phyloP scores from a whole-genome alignment of 1,140 invertebrate species.

The Tetramorium alpestre region DNA sequence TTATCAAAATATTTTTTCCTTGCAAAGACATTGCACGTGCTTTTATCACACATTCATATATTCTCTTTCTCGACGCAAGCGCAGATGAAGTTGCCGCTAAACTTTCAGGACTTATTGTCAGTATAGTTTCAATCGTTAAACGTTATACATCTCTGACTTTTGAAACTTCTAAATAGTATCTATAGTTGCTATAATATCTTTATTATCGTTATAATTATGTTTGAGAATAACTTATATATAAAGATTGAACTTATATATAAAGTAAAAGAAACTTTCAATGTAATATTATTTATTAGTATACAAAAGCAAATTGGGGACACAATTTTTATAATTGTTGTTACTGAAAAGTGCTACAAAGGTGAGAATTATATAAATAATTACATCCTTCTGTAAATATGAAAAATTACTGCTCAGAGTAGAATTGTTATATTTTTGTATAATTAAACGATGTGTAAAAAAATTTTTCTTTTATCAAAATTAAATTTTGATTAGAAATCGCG shows the following conservation, averaged over 20 bases:
- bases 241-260: not conserved
- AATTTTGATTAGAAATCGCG: not conserved
- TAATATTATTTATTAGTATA: slow-evolving; percentile 5
- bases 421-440: not conserved
- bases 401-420: not conserved
- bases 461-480: not conserved
- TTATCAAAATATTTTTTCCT: not conserved
- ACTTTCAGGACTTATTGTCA: not conserved
- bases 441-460: not conserved
- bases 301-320: not conserved
- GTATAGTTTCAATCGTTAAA: not conserved
- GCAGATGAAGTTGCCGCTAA: not conserved
- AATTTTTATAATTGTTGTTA: not conserved
- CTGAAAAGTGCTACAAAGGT: not conserved
- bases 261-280: not conserved
- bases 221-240: not conserved
- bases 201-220: not conserved
- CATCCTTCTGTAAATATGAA: not conserved
- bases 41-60: not conserved
- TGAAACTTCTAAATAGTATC: not conserved
- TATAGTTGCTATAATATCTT: not conserved
- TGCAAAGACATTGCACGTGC: not conserved
- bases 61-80: not conserved
- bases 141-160: not conserved
- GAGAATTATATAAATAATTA: not conserved